Evolutionary conservation across 2,113 vertebrate genomes (phyloP).

Genomic region (Pygoscelis adeliae): DNA sequence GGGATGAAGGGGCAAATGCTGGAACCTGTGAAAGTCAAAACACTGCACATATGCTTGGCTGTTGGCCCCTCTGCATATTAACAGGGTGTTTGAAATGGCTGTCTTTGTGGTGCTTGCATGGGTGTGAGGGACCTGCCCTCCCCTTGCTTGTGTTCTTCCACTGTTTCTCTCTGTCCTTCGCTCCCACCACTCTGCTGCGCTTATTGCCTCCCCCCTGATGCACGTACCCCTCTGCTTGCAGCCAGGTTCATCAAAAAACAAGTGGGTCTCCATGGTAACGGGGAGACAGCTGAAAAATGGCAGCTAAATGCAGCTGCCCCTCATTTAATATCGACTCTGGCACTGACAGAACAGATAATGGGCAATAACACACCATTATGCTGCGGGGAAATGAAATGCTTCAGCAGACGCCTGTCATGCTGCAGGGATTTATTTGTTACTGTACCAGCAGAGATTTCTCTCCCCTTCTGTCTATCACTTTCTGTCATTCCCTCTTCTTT

Average conservation of each 20-base stretch:
- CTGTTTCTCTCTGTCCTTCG: neutral
- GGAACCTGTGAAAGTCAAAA: neutral
- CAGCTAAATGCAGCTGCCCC: constrained; percentile 88
- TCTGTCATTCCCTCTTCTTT: constrained; percentile 4
- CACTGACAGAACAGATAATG: constrained; percentile 96
- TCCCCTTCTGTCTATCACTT: constrained; percentile 18
- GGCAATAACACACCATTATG: constrained; percentile 96
- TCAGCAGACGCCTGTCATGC: constrained; percentile 87
- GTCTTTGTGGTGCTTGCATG: neutral
- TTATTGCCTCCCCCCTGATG: neutral
- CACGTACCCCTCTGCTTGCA: neutral
- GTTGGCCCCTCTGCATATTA: neutral
- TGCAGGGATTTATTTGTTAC: constrained; percentile 83
- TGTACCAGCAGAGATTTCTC: constrained; percentile 62
- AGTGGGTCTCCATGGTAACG: constrained; percentile 85
- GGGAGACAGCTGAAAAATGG: constrained; percentile 91
- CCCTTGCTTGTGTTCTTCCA: neutral
- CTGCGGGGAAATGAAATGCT: constrained; percentile 93
- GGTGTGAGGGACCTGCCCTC: neutral
- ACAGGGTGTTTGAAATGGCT: neutral
- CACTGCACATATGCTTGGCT: accelerated
- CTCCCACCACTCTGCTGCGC: neutral
- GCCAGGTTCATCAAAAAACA: constrained; percentile 62
- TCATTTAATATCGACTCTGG: constrained; percentile 95
- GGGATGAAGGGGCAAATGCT: neutral